phyloP scores from a whole-genome alignment of 2,797 vertebrate species.

The Pseudomugil tenellus region DNA sequence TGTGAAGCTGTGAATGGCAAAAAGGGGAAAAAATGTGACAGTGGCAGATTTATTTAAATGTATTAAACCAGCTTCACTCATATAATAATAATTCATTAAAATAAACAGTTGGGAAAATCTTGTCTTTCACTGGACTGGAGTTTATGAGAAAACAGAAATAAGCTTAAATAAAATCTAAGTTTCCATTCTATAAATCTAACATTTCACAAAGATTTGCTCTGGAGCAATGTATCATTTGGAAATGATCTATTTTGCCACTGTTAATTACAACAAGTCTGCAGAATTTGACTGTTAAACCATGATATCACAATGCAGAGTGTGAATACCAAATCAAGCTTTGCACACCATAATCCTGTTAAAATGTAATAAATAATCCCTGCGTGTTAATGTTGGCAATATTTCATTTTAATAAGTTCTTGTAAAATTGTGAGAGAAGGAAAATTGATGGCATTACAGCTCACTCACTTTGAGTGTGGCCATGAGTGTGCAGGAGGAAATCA shows the following conservation, averaged over 20 bases:
- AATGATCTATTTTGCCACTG: constrained; percentile 74
- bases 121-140: not conserved
- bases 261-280: constrained; percentile 80
- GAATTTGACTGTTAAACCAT: constrained; percentile 78
- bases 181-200: constrained; percentile 35
- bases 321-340: constrained; percentile 80
- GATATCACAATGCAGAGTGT: constrained; percentile 78
- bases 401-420: constrained; percentile 82
- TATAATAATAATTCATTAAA: constrained; percentile 18
- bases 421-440: constrained; percentile 54
- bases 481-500: constrained; percentile 79
- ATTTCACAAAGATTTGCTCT: constrained; percentile 69
- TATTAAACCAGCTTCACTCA: constrained; percentile 25
- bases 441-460: constrained; percentile 78
- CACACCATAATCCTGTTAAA: constrained; percentile 83
- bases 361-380: constrained; percentile 83
- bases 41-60: constrained; percentile 32
- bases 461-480: constrained; percentile 75
- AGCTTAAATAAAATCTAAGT: constrained; percentile 42
- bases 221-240: constrained; percentile 71
- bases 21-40: constrained; percentile 29
- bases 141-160: constrained; percentile 17
- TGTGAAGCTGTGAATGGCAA: constrained; percentile 15
- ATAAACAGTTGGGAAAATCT: constrained; percentile 4
- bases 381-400: constrained; percentile 82